Evolutionary conservation across 2,113 vertebrate species (phyloP), one percentile per base, ranked within the genome.

Genomic region (Asarcornis scutulata): DNA sequence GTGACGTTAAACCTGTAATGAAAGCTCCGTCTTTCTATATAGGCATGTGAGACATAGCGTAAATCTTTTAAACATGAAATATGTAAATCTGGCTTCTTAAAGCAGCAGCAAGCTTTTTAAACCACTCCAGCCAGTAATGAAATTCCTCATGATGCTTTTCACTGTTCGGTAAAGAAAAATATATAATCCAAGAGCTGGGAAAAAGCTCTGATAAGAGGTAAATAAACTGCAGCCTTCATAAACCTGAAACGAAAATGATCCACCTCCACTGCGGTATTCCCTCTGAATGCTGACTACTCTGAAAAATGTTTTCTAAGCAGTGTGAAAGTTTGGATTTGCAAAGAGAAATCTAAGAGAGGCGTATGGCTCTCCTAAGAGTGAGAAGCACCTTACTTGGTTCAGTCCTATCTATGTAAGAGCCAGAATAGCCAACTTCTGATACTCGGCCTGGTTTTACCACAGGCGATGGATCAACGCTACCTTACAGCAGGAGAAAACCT

Each of bases 51-150:
- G 79, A 71, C 42, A 63, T 4, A 48, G 1, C 91, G 77, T 62
- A 92, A 91, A 95, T 88, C 91, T 89, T 91, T 93, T 80, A 75
- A 90, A 93, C 63, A 40, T 3, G 10, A 68, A 91, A 86, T 87
- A 91, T 55, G 94, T 42, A 95, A 94, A 94, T 87, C 55, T 88
- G 77, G 62, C 73, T 76, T 69, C 89, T 95, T 86, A 91, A 93
- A 88, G 74, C 93, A 96, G 81, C 55, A 81, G 80, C 12, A 38
- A 76, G 75, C 40, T 77, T 79, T 89, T 79, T 60, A 88, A 90
- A 82, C 11, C 75, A 38, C 71, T 88, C 68, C 72, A 75, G 79
- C 13, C 2, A 8, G 27, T 13, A 67, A 82, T 0, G 2, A 72
- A 90, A 89, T 69, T 84, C 73, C 38, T 82, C 0, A 0, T 5